Evolutionary conservation across 2,113 vertebrate species (phyloP), one percentile per base, ranked within the genome.

Genomic region (Nesoenas mayeri): DNA sequence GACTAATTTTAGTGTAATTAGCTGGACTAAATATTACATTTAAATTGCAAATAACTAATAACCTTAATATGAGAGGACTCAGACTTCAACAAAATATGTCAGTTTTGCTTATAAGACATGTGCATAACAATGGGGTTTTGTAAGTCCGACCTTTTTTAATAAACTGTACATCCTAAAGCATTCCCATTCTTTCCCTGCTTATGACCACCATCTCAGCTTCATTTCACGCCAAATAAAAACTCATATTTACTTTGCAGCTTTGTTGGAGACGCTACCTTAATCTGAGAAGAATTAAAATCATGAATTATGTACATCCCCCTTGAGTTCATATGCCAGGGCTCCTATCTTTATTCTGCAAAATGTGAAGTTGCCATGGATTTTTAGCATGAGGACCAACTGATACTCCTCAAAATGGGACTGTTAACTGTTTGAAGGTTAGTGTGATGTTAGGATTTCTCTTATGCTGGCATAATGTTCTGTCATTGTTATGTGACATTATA

Each of bases 401-500:
- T 91, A 15, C 24, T 80, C 67, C 88, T 91, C 85, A 80, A 40
- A 93, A 77, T 19, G 58, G 66, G 81, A 93, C 84, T 89, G 80
- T 48, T 85, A 74, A 50, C 71, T 89, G 88, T 65, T 91, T 58
- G 38, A 65, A 91, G 48, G 56, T 83, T 26, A 62, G 88, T 90
- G 93, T 90, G 82, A 60, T 88, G 82, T 85, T 94, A 81, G 85
- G 48, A 75, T 79, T 88, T 86, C 91, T 94, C 85, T 91, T 80
- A 73, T 56, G 66, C 38, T 83, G 82, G 60, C 79, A 83, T 78
- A 34, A 74, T 88, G 47, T 32, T 93, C 89, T 96, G 65, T 67
- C 74, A 85, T 87, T 94, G 89, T 79, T 91, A 77, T 57, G 91
- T 94, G 84, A 79, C 65, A 48, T 66, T 81, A 96, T 88, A 93